Base-by-base conservation (phyloP, 2,888 invertebrate species). In the Limnephilus rhombicus region DNA sequence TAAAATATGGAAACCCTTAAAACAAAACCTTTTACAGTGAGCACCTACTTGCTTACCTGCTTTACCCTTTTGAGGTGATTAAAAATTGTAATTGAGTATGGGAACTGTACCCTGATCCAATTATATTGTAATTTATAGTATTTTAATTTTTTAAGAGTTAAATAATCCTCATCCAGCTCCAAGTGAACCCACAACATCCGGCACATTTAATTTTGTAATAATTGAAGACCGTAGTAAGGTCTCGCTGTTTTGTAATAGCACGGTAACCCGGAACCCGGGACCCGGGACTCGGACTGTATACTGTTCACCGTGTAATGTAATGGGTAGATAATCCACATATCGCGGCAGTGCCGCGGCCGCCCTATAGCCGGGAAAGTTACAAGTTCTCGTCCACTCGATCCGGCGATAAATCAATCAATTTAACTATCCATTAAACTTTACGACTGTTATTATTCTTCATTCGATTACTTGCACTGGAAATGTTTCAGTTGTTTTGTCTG, bases 391-490 rank as follows among this genome's bases (percentile, higher is more conserved):
- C 34, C 53, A 87, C 87, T 82, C 81, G 91, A 82, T 49, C 37
- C 34, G 91, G 29, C 85, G 37, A 88, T 91, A 91, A 91, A 88
- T 91, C 83, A 91, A 91, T 88, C 91, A 88, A 53, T 80, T 91
- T 81, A 81, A 91, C 88, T 91, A 88, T 49, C 91, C 83, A 91
- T 91, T 91, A 91, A 88, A 45, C 88, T 91, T 91, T 91, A 91
- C 88, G 45, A 91, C 81, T 31, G 83, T 88, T 91, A 91, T 91
- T 91, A 88, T 88, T 88, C 91, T 91, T 91, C 49, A 91, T 91
- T 91, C 81, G 88, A 91, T 91, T 91, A 91, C 91, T 91, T 37
- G 45, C 87, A 53, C 53, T 87, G 87, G 85, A n/a, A 85, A 45
- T 85, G n/a, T n/a, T 37, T n/a, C 12, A 85, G 85, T 37, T 24